These are phyloP conservation scores for Arrhopalites spinosus DNA, from an alignment of 2,888 invertebrate species.

Conservation along the genomic window DNA sequence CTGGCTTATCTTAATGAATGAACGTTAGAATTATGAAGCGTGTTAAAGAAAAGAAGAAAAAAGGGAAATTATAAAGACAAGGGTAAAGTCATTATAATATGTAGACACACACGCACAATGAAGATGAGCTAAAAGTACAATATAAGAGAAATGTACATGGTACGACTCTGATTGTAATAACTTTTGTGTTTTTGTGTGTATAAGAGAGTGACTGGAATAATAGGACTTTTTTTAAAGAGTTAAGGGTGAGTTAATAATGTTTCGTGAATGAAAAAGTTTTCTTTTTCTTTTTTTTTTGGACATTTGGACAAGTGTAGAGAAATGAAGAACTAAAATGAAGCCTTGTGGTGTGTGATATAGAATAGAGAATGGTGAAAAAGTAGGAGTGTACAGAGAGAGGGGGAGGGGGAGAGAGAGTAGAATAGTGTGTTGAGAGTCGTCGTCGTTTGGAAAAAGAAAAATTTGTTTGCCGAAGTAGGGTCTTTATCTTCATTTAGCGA, in stretches of 20 bases:
- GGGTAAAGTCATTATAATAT: too few species aligned
- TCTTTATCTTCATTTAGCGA: conserved; percentile 31
- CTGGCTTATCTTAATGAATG: neutral
- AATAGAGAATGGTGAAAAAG: neutral
- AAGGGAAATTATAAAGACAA: neutral
- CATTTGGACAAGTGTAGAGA: neutral
- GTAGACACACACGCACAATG: too few species aligned
- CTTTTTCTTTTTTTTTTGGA: too few species aligned
- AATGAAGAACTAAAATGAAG: neutral
- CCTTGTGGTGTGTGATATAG: neutral
- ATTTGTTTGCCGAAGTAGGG: conserved; percentile 22
- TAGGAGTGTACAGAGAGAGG: neutral
- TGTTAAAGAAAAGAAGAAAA: conserved; percentile 5
- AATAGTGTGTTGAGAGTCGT: conserved; percentile 7
- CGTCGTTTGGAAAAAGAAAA: too few species aligned
- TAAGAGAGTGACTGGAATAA: neutral
- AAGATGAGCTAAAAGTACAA: too few species aligned
- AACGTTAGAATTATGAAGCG: conserved; percentile 1
- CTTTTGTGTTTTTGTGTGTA: neutral
- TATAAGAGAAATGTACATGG: neutral
- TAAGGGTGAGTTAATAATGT: conserved; percentile 12
- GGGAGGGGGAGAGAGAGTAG: neutral
- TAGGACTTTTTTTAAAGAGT: neutral
- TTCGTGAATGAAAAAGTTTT: conserved; percentile 23
- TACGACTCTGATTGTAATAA: neutral